Evolutionary conservation across 2,888 invertebrate species (phyloP), one percentile per base, ranked within the genome.

Genomic region (Lycophotia porphyrea): DNA sequence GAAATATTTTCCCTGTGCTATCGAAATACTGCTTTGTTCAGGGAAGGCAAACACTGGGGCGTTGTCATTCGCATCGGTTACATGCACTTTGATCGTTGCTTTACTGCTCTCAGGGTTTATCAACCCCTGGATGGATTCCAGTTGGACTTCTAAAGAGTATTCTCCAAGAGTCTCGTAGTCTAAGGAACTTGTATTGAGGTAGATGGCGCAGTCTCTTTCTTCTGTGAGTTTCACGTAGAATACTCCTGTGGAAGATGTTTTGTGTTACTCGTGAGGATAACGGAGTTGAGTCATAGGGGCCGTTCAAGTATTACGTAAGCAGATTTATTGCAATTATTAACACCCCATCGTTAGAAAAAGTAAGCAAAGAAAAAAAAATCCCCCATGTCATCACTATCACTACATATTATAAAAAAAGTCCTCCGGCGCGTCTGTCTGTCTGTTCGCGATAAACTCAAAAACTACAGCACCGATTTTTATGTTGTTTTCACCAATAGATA

Each of bases 41-140:
- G 98, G 98, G 88, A 98, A 98, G 0, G 98, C 93, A 91, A 99
- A 99, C 87, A 97, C 97, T 0, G 99, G 99, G 0, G 97, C 97
- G 92, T 99, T 99, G 92, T 99, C 99, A 92, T 99, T 99, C 1
- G 98, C 97, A 92, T 99, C 99, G 0, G 97, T 96, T 0, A 99
- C 98, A 83, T 98, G 98, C 0, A 99, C 97, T 82, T 98, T 98
- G 0, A 99, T 97, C 88, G 97, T 97, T 0, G 98, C 98, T 36
- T 97, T 97, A 87, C 98, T 98, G 82, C 97, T 97, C 60, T 98
- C 97, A 0, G 98, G 98, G 93, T 98, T 98, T 42, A 98, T 97
- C 9, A 98, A 97, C 3, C 98, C 98, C 82, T 98, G 97, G 44
- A 98, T 97, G 0, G 99, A 98, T 84, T 98, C 97, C 0, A 99